phyloP scores from a whole-genome alignment of 2,113 vertebrate species.

The Ophiodon elongatus region DNA sequence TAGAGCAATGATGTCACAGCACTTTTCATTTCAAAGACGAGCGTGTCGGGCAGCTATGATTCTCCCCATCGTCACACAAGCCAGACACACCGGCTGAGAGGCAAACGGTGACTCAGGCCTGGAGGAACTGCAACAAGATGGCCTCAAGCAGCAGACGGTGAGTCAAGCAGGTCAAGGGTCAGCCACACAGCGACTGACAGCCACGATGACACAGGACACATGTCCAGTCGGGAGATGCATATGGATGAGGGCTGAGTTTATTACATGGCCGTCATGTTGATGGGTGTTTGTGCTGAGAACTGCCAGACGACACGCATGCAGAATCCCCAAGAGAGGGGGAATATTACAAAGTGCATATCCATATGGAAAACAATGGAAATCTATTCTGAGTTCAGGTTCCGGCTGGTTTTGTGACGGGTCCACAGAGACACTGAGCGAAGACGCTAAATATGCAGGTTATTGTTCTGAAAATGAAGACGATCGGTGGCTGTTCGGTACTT shows the following conservation, averaged over 20 bases:
- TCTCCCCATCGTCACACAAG: slow-evolving; percentile 11
- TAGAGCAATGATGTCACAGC: slow-evolving; percentile 10
- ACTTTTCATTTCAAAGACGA: slow-evolving; percentile 11
- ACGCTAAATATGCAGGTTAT: neutral
- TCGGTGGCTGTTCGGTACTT: neutral
- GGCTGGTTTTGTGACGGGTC: neutral
- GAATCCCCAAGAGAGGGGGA: slow-evolving; percentile 1
- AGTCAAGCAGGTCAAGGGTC: slow-evolving; percentile 42
- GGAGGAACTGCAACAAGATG: neutral
- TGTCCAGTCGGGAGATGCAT: slow-evolving; percentile 31
- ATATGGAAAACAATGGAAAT: slow-evolving; percentile 36
- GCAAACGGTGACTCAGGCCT: slow-evolving; percentile 32
- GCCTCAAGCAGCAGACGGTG: slow-evolving; percentile 24
- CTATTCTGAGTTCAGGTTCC: slow-evolving; percentile 33
- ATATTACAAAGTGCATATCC: neutral
- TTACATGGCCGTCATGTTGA: slow-evolving; percentile 33
- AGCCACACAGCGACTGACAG: slow-evolving; percentile 24
- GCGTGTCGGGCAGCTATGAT: neutral
- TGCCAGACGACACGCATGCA: slow-evolving; percentile 29
- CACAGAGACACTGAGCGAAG: no score
- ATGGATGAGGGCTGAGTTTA: slow-evolving; percentile 47
- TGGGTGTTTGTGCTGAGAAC: slow-evolving; percentile 32
- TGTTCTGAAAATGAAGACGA: neutral
- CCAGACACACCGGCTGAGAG: slow-evolving; percentile 11
- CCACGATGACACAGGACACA: slow-evolving; percentile 46